Base-by-base conservation (phyloP, 2,888 invertebrate species). In the Tinea trinotella region DNA sequence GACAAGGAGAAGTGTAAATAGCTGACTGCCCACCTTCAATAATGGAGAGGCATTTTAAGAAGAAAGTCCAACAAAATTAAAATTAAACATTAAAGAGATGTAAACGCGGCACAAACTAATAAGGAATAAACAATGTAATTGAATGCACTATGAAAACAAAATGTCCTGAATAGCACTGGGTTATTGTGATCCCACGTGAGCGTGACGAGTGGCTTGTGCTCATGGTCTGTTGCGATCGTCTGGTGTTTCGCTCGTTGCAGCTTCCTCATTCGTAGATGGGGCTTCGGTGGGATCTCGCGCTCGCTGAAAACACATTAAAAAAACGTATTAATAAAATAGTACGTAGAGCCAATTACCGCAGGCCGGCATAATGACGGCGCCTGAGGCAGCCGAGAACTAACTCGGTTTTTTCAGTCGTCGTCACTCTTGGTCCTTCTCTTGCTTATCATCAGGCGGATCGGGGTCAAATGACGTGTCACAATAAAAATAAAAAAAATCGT, bases 231-330 rank as follows among this genome's bases (percentile, higher is more conserved):
- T 46, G 46, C 19, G 19, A 10, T 19, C 46, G 46, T 19, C 19
- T 3, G 7, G 13, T 40, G 40, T 40, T 2, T 13, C 40, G 19
- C 19, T 17, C 18, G 46, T 46, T 19, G 60, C 64, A 30, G 57
- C 56, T 55, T 56, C 59, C 19, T 13, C 19, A 13, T 12, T 12
- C 59, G 74, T 67, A 55, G 74, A 68, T 30, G 76, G 70, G 55
- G 74, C 68, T 54, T 74, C 77, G 64, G 75, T 66, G 69, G 74
- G 70, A 59, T 71, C 67, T 57, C 64, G 76, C 81, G 78, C 79
- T 79, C 68, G 65, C 82, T 83, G 82, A n/a, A 80, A 81, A 7
- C 12, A 30, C 12, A 52, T 22, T 52, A 17, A 52, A 52, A 15
- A 15, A 17, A 30, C 34, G 9, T 22, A 52, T 46, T 15, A 18